Base-by-base conservation (phyloP, 2,797 vertebrate species). In the Sebastes cheni region DNA sequence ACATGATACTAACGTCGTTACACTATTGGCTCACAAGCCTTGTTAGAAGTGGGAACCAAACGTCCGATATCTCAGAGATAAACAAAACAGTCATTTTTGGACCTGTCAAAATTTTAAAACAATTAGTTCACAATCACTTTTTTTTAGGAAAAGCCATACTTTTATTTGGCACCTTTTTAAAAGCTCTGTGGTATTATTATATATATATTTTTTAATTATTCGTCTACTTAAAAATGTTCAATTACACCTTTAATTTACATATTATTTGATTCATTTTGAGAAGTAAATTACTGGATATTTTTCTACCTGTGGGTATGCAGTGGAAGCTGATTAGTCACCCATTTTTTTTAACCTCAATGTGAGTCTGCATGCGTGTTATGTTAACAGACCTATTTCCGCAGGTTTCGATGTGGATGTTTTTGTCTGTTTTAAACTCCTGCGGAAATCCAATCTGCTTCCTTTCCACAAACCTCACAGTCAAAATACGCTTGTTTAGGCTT, bases 401-500 rank as follows among this genome's bases (percentile, higher is more conserved):
- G 75, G 36, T 73, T 84, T 81, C 46, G 1, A 8, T 36, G 29
- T 81, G 84, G 87, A 87, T 89, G 89, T 92, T 94, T 90, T 90
- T 71, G 78, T 88, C 65, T 1, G 34, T 75, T 87, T 88, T 78
- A 68, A 90, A 88, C 58, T 71, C 54, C 59, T 69, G 77, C 82
- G 83, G 91, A 93, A 91, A 90, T 91, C 81, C 74, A 86, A 88
- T 84, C 87, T 82, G 81, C 89, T 92, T 94, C 91, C 92, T 89
- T 54, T 82, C 69, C 80, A 67, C 66, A 68, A 75, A 83, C 75
- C 82, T 77, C 73, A 29, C 78, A 94, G 91, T 92, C 94, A 93
- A 93, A 95, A 95, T 91, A 95, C 68, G 60, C 88, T 88, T 93
- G 90, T 94, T 93, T 91, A 82, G 91, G 92, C 89, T 92, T 92